Base-by-base conservation (phyloP, 2,888 invertebrate genomes). In the Hypomecis atomaria region DNA sequence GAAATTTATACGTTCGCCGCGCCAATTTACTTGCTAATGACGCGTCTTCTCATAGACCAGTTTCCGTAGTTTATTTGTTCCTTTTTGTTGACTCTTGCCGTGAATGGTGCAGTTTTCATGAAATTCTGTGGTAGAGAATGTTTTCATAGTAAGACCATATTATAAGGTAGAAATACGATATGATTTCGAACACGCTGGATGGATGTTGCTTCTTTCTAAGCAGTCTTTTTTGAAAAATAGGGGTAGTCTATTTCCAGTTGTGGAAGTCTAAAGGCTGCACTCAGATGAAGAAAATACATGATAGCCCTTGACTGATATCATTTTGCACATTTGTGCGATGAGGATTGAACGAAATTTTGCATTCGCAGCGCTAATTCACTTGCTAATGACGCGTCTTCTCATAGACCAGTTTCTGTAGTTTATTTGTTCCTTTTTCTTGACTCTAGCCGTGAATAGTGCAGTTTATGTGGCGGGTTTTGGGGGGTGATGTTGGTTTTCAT, bases 11-110 rank as follows among this genome's bases (percentile, higher is more conserved):
- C 90, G 86, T 86, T 83, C 84, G 82, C 83, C 82, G 84, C 90
- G 90, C 88, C 92, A 92, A 92, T 92, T 92, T 90, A 88, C 87
- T 89, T 90, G 92, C 92, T 92, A 92, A 92, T 92, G 92, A 92
- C 87, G 89, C 87, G 85, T 90, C 89, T 86, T 85, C 81, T 81
- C 82, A 80, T 82, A 82, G 83, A 78, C n/a, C 47, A 47, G 78
- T 50, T 55, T 45, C 40, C 52, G 49, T 42, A 43, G 45, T 60
- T 64, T 64, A 53, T 61, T 57, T 81, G 79, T 75, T 76, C 83
- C 80, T 78, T 86, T 84, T 87, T 81, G 77, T 77, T 76, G 68
- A 64, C 72, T 67, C 66, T 71, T 73, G 70, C 74, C 70, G 52
- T 72, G 70, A 71, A 67, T 71, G 62, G 68, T 66, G 56, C 55